Evolutionary conservation across 2,797 vertebrate genomes (phyloP), one percentile per base, ranked within the genome.

Genomic region (Oreochromis grahami): DNA sequence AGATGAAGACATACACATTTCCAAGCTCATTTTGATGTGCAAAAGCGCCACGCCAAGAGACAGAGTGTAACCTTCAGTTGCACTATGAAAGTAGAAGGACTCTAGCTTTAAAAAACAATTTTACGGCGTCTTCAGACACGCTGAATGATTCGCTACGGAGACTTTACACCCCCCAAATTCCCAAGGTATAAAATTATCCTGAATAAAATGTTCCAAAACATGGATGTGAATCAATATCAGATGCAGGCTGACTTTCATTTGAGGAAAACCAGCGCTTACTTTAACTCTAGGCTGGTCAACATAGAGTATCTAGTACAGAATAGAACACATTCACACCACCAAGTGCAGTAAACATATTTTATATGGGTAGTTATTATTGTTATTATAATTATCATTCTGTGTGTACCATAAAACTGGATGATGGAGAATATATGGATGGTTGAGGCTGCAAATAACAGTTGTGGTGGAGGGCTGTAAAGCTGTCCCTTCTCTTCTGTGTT

Each of bases 351-450:
- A 92, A 91, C 79, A 81, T 89, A 81, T 92, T 95, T 94, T 89
- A 93, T 93, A 91, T 87, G 86, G 89, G 87, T 88, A 88, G 84
- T 95, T 94, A 91, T 94, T 93, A 89, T 92, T 94, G 89, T 95
- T 92, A 91, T 91, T 89, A 92, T 92, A 91, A 93, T 96, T 92
- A 93, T 96, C 85, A 92, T 87, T 94, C 82, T 82, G 70, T 52
- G 74, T 90, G 88, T 87, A 79, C 90, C 85, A 88, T 93, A 94
- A 94, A 95, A 91, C 85, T 24, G 83, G 88, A 88, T 93, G 92
- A 94, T 93, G 90, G 91, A 94, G 86, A 87, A 92, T 89, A 88
- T 91, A 87, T 93, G 91, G 88, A 76, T 68, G 88, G 77, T 78
- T 83, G 86, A 85, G 89, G 90, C 81, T 86, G 85, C 95, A 94